Conservation (phyloP, 1,140 invertebrate species). For the Bombus fervidus region DNA sequence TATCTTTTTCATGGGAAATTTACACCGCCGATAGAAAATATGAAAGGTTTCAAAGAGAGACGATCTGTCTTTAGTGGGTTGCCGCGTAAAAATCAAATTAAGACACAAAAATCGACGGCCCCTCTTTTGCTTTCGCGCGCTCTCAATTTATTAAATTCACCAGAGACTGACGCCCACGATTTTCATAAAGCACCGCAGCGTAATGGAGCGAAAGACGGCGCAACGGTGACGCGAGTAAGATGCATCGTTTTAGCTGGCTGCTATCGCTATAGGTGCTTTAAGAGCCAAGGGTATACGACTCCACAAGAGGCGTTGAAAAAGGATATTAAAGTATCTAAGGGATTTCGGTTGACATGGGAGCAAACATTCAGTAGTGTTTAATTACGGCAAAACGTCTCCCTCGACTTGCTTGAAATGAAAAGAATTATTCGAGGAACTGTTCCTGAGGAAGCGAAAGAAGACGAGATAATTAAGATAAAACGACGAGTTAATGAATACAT, state of each 20-base stretch:
- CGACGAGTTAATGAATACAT: neutral
- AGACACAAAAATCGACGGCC: neutral
- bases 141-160: conserved; percentile 28
- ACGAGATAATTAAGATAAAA: neutral
- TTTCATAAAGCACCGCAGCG: conserved; percentile 39
- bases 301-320: neutral
- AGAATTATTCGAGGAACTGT: neutral
- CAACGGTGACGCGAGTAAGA: conserved; percentile 48
- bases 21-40: neutral
- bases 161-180: conserved; percentile 11
- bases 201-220: conserved; percentile 52
- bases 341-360: neutral
- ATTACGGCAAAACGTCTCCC: neutral
- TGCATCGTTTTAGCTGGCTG: conserved; percentile 26
- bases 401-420: neutral
- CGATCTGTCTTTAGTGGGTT: neutral
- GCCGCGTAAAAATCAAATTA: conserved; percentile 3
- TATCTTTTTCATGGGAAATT: neutral
- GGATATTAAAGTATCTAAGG: neutral
- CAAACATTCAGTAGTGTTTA: neutral
- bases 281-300: neutral
- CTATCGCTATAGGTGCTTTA: conserved; percentile 20
- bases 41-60: neutral
- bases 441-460: fast-evolving
- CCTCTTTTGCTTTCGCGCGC: neutral